Conservation (phyloP, 2,888 invertebrate species). For the Tenthredo scrophulariae region DNA sequence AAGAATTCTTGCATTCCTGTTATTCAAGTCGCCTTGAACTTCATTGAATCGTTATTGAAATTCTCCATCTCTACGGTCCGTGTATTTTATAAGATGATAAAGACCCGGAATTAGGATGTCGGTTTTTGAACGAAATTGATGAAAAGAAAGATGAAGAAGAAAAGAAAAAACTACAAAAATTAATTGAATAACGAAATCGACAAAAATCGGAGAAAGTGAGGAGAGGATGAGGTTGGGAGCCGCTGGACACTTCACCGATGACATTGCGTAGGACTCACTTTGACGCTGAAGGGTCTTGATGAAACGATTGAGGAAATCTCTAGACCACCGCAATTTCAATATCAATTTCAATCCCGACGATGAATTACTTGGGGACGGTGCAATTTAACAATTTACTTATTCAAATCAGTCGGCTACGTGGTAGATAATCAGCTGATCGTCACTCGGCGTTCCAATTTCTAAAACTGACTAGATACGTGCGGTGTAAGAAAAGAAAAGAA, state of each 20-base stretch:
- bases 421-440: slow-evolving; percentile 12
- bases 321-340: slow-evolving; percentile 63
- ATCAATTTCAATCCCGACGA: slow-evolving; percentile 52
- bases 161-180: background rate
- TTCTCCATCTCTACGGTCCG: background rate
- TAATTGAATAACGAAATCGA: background rate
- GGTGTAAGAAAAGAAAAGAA: background rate
- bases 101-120: background rate
- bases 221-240: slow-evolving; percentile 24
- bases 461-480: background rate
- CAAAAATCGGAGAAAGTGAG: background rate
- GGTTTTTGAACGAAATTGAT: background rate
- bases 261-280: slow-evolving; percentile 67
- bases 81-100: background rate
- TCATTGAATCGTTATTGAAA: slow-evolving; percentile 60
- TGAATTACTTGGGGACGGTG: slow-evolving; percentile 41
- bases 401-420: background rate
- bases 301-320: slow-evolving; percentile 73
- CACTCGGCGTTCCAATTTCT: background rate
- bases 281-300: slow-evolving; percentile 62
- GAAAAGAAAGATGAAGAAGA: too few relatives aligned
- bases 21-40: slow-evolving; percentile 70
- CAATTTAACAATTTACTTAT: slow-evolving; percentile 44
- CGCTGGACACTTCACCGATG: slow-evolving; percentile 58
- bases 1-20: slow-evolving; percentile 65